A percentile compares a stretch with the other conserved stretches of the same genome.
Conservation (phyloP, 1,140 invertebrate genomes). For the Hypsibius dujardini region DNA sequence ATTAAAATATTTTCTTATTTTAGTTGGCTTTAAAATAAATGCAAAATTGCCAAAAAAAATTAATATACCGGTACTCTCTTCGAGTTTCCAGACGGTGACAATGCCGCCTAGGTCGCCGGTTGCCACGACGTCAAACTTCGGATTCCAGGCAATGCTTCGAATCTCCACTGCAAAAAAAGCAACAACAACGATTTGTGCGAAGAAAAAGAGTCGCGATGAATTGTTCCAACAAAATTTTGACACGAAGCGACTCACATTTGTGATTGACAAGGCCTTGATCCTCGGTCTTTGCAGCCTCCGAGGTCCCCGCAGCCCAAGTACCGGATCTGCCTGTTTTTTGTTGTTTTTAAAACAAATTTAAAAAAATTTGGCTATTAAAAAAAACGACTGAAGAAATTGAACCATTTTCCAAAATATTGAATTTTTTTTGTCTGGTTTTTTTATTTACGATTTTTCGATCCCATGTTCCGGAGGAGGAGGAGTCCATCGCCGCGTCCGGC, state of each 20-base stretch:
- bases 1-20: too few species aligned
- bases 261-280: conserved; percentile 4
- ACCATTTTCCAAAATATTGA: neutral
- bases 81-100: neutral
- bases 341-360: too few species aligned
- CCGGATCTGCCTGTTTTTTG: too few species aligned
- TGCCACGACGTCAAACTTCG: neutral
- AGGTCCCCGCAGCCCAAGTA: too few species aligned
- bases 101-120: neutral
- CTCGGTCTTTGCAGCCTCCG: neutral
- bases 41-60: neutral
- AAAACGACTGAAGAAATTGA: neutral
- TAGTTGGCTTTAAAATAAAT: too few species aligned
- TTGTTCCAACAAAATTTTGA: neutral
- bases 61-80: neutral
- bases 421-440: neutral
- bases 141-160: conserved; percentile 11
- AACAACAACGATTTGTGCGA: neutral
- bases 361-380: too few species aligned
- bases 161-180: neutral
- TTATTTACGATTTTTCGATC: neutral
- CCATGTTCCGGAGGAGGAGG: neutral
- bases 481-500: neutral
- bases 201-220: neutral
- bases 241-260: neutral